Evolutionary conservation across 2,888 invertebrate species (phyloP).

Genomic region (Siphlonurus alternatus): DNA sequence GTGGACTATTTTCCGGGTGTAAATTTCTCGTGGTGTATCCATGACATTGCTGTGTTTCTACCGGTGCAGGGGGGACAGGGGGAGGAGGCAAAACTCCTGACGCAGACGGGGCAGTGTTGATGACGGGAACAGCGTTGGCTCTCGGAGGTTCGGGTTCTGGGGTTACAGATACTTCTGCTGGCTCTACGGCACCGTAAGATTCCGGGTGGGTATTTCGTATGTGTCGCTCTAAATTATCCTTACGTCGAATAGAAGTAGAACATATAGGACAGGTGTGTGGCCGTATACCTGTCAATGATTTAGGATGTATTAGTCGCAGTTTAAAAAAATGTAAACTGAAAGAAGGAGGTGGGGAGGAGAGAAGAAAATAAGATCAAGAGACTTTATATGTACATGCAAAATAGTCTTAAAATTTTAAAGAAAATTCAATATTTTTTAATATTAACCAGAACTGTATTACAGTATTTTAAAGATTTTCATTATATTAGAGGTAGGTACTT

Average conservation of each 20-base stretch:
- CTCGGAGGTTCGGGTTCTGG: background rate
- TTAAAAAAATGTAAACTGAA: too few relatives aligned
- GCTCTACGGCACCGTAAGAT: conserved; percentile 6
- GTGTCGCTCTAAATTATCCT: conserved; percentile 62
- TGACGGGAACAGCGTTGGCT: background rate
- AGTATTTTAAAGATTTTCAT: too few relatives aligned
- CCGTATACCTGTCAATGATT: conserved; percentile 41
- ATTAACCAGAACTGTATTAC: too few relatives aligned
- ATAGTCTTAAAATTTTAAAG: too few relatives aligned
- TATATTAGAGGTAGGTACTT: too few relatives aligned
- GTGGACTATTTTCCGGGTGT: background rate
- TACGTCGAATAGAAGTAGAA: conserved; percentile 49
- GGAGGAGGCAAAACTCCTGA: background rate
- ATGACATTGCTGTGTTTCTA: background rate
- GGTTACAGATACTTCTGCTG: background rate
- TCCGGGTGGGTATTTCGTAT: conserved; percentile 56
- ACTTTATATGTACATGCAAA: too few relatives aligned
- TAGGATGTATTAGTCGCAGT: too few relatives aligned
- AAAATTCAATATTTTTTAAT: too few relatives aligned
- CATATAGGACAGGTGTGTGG: conserved; percentile 56
- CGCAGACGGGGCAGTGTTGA: background rate
- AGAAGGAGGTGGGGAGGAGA: too few relatives aligned
- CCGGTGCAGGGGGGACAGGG: background rate
- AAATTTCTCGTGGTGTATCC: background rate
- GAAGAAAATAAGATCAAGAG: too few relatives aligned